These are phyloP conservation scores for Glomeris maerens DNA, from an alignment of 1,140 invertebrate genomes.

Conservation along the genomic window DNA sequence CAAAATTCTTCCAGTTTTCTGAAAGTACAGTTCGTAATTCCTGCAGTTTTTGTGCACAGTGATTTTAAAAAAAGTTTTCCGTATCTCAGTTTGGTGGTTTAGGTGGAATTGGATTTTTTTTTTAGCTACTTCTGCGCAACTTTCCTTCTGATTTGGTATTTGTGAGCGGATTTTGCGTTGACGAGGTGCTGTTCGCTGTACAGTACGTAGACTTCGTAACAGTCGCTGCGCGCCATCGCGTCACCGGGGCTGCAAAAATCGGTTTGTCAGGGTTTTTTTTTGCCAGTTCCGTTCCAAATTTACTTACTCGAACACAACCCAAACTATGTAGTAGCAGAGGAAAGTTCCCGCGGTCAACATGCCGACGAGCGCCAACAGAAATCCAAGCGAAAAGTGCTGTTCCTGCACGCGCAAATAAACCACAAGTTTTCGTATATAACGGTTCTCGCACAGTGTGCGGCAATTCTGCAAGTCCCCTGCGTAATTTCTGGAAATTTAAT, in stretches of 20 bases:
- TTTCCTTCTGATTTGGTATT: background rate
- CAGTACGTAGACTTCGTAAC: background rate
- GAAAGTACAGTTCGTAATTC: too few relatives aligned
- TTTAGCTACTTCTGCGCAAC: background rate
- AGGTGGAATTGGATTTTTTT: too few relatives aligned
- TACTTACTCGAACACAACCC: slow-evolving; percentile 75
- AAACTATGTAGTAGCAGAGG: slow-evolving; percentile 77
- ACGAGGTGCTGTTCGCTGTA: background rate
- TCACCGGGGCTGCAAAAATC: background rate
- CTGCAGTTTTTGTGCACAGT: too few relatives aligned
- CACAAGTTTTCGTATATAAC: background rate
- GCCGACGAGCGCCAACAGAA: slow-evolving; percentile 54
- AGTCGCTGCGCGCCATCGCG: background rate
- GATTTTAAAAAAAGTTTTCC: too few relatives aligned
- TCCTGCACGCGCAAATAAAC: slow-evolving; percentile 29
- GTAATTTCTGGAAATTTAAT: too few relatives aligned
- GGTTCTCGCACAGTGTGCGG: too few relatives aligned
- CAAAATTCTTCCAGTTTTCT: too few relatives aligned
- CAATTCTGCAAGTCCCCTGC: too few relatives aligned
- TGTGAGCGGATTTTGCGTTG: background rate
- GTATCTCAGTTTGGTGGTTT: too few relatives aligned
- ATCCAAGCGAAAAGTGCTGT: slow-evolving; percentile 61
- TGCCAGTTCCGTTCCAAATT: background rate
- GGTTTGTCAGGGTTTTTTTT: background rate
- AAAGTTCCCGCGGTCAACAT: slow-evolving; percentile 62